Conservation (phyloP, 2,113 vertebrate species). For the Bostrychus sinensis region DNA sequence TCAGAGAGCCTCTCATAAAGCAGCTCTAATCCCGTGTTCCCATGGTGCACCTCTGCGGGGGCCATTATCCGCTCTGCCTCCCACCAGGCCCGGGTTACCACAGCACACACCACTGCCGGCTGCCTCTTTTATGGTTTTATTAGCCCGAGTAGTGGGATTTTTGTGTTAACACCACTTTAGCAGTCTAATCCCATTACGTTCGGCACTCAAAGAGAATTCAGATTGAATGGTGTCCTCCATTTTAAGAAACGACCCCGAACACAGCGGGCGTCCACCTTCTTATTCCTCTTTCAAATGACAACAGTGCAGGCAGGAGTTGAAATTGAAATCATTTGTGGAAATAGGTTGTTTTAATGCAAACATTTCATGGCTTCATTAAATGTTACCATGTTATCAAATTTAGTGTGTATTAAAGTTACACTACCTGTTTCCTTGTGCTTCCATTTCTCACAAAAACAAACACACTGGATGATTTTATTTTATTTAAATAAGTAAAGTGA, state of each 20-base stretch:
- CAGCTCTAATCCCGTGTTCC: neutral
- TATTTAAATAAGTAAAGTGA: too few species aligned
- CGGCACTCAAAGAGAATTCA: constrained; percentile 63
- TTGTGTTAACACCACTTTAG: constrained; percentile 47
- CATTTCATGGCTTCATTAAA: too few species aligned
- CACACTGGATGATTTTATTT: too few species aligned
- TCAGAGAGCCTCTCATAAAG: neutral
- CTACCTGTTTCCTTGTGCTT: too few species aligned
- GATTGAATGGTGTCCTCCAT: constrained; percentile 55
- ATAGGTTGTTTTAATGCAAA: too few species aligned
- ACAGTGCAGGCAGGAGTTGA: too few species aligned
- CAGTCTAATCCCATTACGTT: constrained; percentile 59
- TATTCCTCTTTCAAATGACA: constrained; percentile 49
- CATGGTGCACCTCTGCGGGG: constrained; percentile 21
- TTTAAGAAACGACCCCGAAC: constrained; percentile 55
- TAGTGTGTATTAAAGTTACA: too few species aligned
- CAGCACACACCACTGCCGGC: constrained; percentile 49
- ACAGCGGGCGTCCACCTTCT: constrained; percentile 51
- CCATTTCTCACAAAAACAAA: too few species aligned
- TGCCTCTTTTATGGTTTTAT: constrained; percentile 67
- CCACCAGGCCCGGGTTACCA: constrained; percentile 45
- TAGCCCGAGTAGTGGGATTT: constrained; percentile 46
- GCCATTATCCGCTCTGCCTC: constrained; percentile 38
- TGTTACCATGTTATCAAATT: too few species aligned
- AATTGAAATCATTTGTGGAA: too few species aligned